A percentile compares a stretch with the other conserved stretches of the same genome.
Conservation (phyloP, 2,888 invertebrate genomes). For the Drosophila maculinotata region DNA sequence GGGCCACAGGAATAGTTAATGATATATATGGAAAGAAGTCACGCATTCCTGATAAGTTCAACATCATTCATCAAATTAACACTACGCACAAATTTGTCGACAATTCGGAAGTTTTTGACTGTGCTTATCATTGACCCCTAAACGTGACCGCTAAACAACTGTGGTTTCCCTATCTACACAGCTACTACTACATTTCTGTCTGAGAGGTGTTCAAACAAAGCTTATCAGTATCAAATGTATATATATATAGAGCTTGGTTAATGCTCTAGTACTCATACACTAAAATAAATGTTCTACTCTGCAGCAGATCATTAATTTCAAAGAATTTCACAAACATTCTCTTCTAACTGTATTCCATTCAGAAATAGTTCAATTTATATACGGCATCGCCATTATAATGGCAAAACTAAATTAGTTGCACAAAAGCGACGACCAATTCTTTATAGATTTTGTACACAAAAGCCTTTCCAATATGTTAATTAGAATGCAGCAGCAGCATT, state of each 20-base stretch:
- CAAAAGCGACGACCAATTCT: slow-evolving; percentile 2
- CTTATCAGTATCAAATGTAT: slow-evolving; percentile 34
- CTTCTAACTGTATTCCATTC: slow-evolving; percentile 41
- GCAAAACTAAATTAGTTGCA: slow-evolving; percentile 35
- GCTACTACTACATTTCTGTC: slow-evolving; percentile 29
- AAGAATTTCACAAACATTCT: slow-evolving; percentile 17
- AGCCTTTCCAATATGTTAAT: slow-evolving; percentile 53
- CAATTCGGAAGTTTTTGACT: neutral
- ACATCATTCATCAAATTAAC: slow-evolving; percentile 58
- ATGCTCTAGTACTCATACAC: slow-evolving; percentile 10
- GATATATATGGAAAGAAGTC: neutral
- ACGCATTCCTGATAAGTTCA: slow-evolving; percentile 17
- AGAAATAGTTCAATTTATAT: slow-evolving; percentile 26
- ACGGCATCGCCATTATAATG: slow-evolving; percentile 4
- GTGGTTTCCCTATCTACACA: slow-evolving; percentile 16
- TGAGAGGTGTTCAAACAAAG: slow-evolving; percentile 31
- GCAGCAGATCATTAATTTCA: neutral
- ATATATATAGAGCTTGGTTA: slow-evolving; percentile 6
- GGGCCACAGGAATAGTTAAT: slow-evolving; percentile 9
- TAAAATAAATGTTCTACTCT: slow-evolving; percentile 8
- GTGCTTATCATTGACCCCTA: slow-evolving; percentile 39
- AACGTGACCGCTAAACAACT: slow-evolving; percentile 64
- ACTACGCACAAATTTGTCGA: slow-evolving; percentile 55
- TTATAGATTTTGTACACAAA: slow-evolving; percentile 14
- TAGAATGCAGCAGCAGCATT: slow-evolving; percentile 48